Evolutionary conservation across 2,888 invertebrate genomes (phyloP).

Genomic region (Parnassius apollo): DNA sequence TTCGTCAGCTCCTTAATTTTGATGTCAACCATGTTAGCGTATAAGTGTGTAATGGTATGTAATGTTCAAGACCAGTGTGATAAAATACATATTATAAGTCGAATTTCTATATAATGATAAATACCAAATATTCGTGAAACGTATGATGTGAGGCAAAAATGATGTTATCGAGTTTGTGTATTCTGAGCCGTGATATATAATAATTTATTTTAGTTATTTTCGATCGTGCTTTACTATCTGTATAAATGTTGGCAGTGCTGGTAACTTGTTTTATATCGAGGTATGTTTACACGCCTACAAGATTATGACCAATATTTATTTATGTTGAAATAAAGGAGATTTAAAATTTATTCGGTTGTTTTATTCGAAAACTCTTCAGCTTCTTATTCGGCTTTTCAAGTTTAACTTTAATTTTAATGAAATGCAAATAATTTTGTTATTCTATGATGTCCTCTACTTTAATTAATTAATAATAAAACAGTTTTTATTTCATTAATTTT

Average conservation of each 20-base stretch:
- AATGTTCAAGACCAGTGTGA: conserved; percentile 13
- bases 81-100: conserved; percentile 14
- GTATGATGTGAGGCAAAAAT: background rate
- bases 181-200: background rate
- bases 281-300: conserved; percentile 13
- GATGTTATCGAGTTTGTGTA: conserved; percentile 11
- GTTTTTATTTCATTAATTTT: no score
- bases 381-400: no score
- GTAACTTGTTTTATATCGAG: conserved; percentile 8
- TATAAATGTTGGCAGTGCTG: conserved; percentile 9
- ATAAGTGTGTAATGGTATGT: no score
- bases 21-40: no score
- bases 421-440: no score
- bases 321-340: conserved; percentile 55
- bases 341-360: conserved; percentile 37
- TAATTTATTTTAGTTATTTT: conserved; percentile 11
- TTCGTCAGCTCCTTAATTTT: no score
- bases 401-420: background rate
- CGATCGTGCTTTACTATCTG: conserved; percentile 1
- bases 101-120: conserved; percentile 25
- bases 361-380: conserved; percentile 29
- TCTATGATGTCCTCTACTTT: no score
- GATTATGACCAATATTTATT: conserved; percentile 44
- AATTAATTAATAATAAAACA: no score
- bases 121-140: conserved; percentile 25